Evolutionary conservation across 2,888 invertebrate genomes (phyloP), one percentile per base, ranked within the genome.

Genomic region (Catotricha subobsoleta): DNA sequence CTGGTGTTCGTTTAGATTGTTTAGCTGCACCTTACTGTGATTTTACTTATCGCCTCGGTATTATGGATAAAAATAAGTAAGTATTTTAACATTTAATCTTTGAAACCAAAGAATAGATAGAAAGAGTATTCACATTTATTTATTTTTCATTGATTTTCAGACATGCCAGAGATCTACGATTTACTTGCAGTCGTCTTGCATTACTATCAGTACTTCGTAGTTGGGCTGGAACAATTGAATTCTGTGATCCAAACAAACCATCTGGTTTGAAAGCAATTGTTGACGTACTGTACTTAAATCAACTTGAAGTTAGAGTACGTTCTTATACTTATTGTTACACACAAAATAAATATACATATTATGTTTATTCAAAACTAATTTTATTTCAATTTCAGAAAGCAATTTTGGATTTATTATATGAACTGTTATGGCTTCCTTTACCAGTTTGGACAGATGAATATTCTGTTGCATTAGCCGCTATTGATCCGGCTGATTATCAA

Each of bases 361-460:
- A n/a, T n/a, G n/a, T n/a, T n/a, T n/a, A n/a, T n/a, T n/a, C n/a
- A n/a, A n/a, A n/a, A 20, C 6, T 31, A 30, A 19, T 41, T 16
- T 30, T 25, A 29, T 45, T 18, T 16, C 25, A 28, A 28, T 3
- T 66, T 6, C 60, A 88, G 87, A 83, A 87, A 73, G 87, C 88
- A 40, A 80, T 94, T 53, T 65, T 95, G 59, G 92, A 94, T 63
- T 69, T 94, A 46, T 66, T 95, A 33, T 94, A 86, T 58, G 92
- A 94, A 59, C 64, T 95, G 43, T 73, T 94, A 50, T 80, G 84
- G 44, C 65, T 94, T 48, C 81, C 83, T 33, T 75, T 87, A 57
- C 91, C 91, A 0, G 80, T 80, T 52, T 92, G 90, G 90, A 88
- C 90, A 2, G 88, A 88, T 53, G 90, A 94, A 60, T 80, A 91